These are phyloP conservation scores for Macaria liturata DNA, from an alignment of 2,888 invertebrate species.

Conservation along the genomic window DNA sequence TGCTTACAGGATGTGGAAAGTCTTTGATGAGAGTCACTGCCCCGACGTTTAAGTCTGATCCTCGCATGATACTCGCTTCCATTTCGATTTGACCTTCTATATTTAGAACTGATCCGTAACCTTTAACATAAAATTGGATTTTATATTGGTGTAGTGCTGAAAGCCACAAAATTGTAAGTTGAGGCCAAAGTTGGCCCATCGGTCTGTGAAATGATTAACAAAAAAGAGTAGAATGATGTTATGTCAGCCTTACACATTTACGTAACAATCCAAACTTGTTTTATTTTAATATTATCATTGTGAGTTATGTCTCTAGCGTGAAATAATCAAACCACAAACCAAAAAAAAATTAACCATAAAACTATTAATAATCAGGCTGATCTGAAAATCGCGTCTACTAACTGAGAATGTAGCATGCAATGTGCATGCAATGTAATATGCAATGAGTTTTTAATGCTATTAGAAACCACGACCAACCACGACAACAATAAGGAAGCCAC, in stretches of 20 bases:
- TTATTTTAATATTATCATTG: not conserved
- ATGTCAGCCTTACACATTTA: not conserved
- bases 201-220: not conserved
- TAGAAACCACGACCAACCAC: no score
- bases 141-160: no score
- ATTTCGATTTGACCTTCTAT: constrained; percentile 90
- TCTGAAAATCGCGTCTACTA: no score
- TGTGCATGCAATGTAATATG: no score
- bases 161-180: no score
- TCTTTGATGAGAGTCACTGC: constrained; percentile 90
- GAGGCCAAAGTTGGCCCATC: not conserved
- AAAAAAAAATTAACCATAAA: no score
- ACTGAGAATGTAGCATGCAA: no score
- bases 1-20: constrained; percentile 89
- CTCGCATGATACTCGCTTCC: constrained; percentile 94
- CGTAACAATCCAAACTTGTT: not conserved
- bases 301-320: not conserved
- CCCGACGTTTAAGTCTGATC: constrained; percentile 86
- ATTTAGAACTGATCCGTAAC: constrained; percentile 91
- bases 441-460: no score
- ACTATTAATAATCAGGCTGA: no score
- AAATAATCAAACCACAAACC: no score
- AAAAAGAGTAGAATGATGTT: not conserved
- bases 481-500: no score
- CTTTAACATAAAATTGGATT: constrained; percentile 36